phyloP scores from a whole-genome alignment of 2,888 invertebrate species.

The Hydroisotoma schaefferi region DNA sequence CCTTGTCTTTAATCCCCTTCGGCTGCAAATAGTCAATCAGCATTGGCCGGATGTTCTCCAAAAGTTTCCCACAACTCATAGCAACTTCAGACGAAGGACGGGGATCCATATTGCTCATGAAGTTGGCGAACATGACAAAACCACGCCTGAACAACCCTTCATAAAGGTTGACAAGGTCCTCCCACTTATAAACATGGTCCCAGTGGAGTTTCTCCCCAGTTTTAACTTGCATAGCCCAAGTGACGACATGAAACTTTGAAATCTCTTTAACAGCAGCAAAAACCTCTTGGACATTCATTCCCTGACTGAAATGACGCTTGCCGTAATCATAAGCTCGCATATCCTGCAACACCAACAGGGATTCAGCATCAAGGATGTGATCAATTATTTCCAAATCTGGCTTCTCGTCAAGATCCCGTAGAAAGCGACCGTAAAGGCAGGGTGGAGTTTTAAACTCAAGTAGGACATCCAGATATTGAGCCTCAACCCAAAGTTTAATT shows the following conservation, averaged over 20 bases:
- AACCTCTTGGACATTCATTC: slow-evolving; percentile 46
- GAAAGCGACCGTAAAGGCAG: slow-evolving; percentile 48
- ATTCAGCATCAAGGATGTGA: slow-evolving; percentile 47
- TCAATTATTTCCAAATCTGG: slow-evolving; percentile 34
- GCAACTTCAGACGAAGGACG: no score
- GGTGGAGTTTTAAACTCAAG: slow-evolving; percentile 40
- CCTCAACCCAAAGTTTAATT: slow-evolving; percentile 38
- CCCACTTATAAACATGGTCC: not conserved
- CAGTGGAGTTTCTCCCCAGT: slow-evolving; percentile 18
- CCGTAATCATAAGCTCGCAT: slow-evolving; percentile 45
- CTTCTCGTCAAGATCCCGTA: slow-evolving; percentile 25
- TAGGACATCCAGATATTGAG: slow-evolving; percentile 14
- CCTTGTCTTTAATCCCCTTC: not conserved
- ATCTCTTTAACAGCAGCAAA: slow-evolving; percentile 36
- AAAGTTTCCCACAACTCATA: no score
- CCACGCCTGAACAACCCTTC: slow-evolving; percentile 9
- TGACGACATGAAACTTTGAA: slow-evolving; percentile 47
- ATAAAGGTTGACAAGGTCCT: not conserved
- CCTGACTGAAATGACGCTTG: slow-evolving; percentile 47
- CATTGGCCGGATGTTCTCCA: not conserved
- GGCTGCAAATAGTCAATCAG: slow-evolving; percentile 17
- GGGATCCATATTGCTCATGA: no score
- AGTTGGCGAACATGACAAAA: slow-evolving; percentile 6
- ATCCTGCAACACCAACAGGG: slow-evolving; percentile 49
- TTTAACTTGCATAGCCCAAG: slow-evolving; percentile 41